Base-by-base conservation (phyloP, 2,888 invertebrate genomes). In the Cantharis flavilabris region DNA sequence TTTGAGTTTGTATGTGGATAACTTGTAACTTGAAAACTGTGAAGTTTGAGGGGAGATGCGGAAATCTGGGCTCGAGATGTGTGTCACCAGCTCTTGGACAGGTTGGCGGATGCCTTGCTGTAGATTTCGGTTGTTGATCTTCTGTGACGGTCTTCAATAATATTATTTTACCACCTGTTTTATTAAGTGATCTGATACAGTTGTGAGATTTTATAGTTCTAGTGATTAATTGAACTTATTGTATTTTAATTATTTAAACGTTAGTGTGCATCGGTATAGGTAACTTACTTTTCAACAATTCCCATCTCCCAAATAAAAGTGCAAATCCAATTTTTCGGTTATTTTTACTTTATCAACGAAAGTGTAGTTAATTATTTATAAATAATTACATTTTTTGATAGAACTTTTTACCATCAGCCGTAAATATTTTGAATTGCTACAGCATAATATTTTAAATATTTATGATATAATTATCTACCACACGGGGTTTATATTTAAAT, bases 61-160 rank as follows among this genome's bases (percentile, higher is more conserved):
- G 80, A 80, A 83, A 84, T 83, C 80, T 84, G 83, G 84, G 83
- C 83, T 81, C 81, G 78, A 73, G 82, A 83, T 84, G 83, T 83
- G 83, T 83, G 84, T 83, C 84, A 84, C 80, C 82, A 79, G 80
- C 80, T 78, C 75, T 76, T 76, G 79, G 76, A 79, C 80, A 78
- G 73, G 80, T 79, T 80, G 76, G 81, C 81, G 83, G 83, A 81
- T 81, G 81, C 81, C 75, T 79, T 69, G 62, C 26, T 72, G 79
- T 80, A 81, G 81, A 83, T 81, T 80, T 80, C 81, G 76, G 71
- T 78, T 76, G 80, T 77, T 75, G 77, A 82, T 82, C 81, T 81
- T 76, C 76, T 80, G 80, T 71, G 80, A 76, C 80, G 80, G 79
- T 76, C 76, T 76, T 69, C 63, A 28, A 23, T 33, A 20, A 65